Percentiles rank a stretch among this genome's conserved stretches.
These are phyloP conservation scores for Mimas tiliae DNA, from an alignment of 2,888 invertebrate genomes.

Conservation along the genomic window DNA sequence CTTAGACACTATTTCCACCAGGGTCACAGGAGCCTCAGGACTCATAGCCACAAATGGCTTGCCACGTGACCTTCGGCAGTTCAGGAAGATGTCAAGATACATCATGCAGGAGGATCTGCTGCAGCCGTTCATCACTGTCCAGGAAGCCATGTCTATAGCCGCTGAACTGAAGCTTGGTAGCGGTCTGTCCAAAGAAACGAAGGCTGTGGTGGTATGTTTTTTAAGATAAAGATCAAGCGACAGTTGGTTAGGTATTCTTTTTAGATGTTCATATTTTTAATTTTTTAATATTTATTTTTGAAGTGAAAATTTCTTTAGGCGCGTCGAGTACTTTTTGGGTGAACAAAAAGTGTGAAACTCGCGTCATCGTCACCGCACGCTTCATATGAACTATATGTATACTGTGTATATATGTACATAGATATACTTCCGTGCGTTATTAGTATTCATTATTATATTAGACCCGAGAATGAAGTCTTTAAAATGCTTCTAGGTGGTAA, in stretches of 20 bases:
- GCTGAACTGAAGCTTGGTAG: conserved; percentile 94
- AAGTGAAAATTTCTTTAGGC: no score
- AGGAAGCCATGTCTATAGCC: conserved; percentile 94
- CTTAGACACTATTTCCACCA: conserved; percentile 51
- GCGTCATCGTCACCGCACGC: no score
- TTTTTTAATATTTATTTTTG: no score
- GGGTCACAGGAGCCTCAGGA: conserved; percentile 89
- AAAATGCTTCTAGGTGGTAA: no score
- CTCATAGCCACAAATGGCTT: conserved; percentile 91
- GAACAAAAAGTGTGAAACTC: no score
- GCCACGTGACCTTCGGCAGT: conserved; percentile 89
- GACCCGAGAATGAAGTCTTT: no score
- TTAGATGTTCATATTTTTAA: not conserved
- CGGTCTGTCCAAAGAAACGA: conserved; percentile 85
- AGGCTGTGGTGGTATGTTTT: conserved; percentile 88
- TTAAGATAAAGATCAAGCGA: not conserved
- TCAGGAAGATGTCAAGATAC: conserved; percentile 95
- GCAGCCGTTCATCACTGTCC: conserved; percentile 93
- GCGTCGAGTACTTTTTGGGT: no score
- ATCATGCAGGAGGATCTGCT: conserved; percentile 97
- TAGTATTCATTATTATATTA: no score
- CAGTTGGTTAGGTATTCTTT: not conserved
- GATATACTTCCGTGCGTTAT: no score
- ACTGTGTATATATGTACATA: no score
- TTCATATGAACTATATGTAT: no score